Evolutionary conservation across 2,888 invertebrate species (phyloP).

Genomic region (Lithophane ornitopus): DNA sequence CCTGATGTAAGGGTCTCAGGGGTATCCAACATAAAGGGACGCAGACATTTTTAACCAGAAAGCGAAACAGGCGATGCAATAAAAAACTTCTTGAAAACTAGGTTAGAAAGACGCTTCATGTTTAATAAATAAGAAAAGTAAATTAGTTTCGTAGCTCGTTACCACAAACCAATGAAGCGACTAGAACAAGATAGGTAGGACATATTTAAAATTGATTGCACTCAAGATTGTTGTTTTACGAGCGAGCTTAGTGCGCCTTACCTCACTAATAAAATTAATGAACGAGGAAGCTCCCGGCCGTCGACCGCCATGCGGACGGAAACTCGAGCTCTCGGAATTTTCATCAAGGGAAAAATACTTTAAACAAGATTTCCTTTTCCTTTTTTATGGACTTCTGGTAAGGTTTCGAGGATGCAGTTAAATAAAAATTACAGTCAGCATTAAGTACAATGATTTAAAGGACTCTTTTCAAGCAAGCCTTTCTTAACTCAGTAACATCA

Average conservation of each 20-base stretch:
- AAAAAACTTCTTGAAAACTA: conserved; percentile 27
- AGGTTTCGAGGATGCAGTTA: conserved; percentile 12
- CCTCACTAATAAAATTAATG: conserved; percentile 65
- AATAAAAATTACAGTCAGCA: conserved; percentile 14
- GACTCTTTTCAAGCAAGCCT: neutral
- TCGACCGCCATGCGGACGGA: conserved; percentile 38
- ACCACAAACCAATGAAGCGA: conserved; percentile 24
- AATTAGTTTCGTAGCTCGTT: conserved; percentile 32
- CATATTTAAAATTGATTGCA: conserved; percentile 60
- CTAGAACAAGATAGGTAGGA: conserved; percentile 28
- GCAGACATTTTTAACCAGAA: neutral
- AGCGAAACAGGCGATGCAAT: conserved; percentile 9
- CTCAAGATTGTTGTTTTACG: conserved; percentile 61
- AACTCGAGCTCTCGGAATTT: conserved; percentile 57
- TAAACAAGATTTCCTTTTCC: conserved; percentile 31
- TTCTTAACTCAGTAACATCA: neutral
- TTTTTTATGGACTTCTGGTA: conserved; percentile 23
- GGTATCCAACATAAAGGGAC: neutral
- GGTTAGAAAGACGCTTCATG: neutral
- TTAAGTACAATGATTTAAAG: neutral
- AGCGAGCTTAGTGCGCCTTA: conserved; percentile 50
- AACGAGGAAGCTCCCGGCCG: conserved; percentile 46
- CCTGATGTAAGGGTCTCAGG: conserved; percentile 18
- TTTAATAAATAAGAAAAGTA: conserved; percentile 37
- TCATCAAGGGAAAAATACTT: conserved; percentile 58